phyloP scores from a whole-genome alignment of 2,888 invertebrate species.

The Meandrusa payeni region DNA sequence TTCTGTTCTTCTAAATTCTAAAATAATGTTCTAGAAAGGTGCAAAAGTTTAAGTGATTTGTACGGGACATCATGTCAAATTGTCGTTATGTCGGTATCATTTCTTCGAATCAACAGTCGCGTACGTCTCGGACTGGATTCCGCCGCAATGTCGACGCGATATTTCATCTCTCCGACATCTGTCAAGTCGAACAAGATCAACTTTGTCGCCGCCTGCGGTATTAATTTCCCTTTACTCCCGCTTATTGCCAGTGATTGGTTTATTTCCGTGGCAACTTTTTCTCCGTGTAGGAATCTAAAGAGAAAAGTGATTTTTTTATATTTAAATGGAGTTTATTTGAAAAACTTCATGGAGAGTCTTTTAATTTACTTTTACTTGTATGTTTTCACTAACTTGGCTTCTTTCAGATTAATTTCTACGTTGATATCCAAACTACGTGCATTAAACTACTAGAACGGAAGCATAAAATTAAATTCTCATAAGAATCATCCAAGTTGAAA shows the following conservation, averaged over 20 bases:
- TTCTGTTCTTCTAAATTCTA: too few species aligned
- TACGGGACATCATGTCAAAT: too few species aligned
- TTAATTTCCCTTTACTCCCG: constrained; percentile 66
- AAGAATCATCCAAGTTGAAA: too few species aligned
- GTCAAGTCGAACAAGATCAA: constrained; percentile 64
- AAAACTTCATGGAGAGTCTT: constrained; percentile 29
- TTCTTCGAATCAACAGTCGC: constrained; percentile 38
- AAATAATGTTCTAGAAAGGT: too few species aligned
- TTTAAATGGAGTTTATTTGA: constrained; percentile 36
- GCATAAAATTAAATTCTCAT: too few species aligned
- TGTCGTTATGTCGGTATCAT: constrained; percentile 25
- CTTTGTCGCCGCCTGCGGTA: constrained; percentile 63
- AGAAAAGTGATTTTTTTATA: constrained; percentile 41
- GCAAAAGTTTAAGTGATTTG: too few species aligned
- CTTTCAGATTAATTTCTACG: too few species aligned
- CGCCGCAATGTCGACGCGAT: constrained; percentile 46
- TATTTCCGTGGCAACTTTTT: constrained; percentile 64
- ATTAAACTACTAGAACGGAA: too few species aligned
- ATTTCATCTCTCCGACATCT: constrained; percentile 66
- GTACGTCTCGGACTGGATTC: constrained; percentile 32
- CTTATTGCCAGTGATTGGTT: constrained; percentile 71
- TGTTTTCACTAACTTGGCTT: constrained; percentile 4
- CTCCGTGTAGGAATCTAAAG: constrained; percentile 53
- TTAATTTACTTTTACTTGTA: constrained; percentile 14
- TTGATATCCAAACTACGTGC: too few species aligned